Conservation (phyloP, 92 coral and sea anemone genomes). For the Phenganax subtilis region DNA sequence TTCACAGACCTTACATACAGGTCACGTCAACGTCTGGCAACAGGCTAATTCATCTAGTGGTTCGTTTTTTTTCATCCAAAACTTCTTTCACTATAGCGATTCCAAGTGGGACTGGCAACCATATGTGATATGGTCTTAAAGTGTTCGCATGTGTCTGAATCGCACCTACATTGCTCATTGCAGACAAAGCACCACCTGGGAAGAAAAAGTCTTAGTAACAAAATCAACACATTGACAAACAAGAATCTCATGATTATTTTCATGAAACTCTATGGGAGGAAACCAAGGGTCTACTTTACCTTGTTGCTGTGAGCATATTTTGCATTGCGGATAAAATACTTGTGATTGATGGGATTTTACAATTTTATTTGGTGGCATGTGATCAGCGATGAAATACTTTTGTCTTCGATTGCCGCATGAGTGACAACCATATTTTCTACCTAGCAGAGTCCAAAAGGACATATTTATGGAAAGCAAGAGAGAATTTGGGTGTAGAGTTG, state of each 20-base stretch:
- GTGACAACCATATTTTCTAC: conserved; percentile 85
- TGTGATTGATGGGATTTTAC: conserved; percentile 67
- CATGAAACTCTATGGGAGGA: neutral
- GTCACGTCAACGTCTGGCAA: no score
- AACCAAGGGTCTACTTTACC: conserved; percentile 38
- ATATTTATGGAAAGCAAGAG: neutral
- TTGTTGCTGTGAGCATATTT: conserved; percentile 72
- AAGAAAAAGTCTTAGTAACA: neutral
- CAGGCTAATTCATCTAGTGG: neutral
- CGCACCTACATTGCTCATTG: conserved; percentile 41
- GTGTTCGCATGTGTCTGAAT: conserved; percentile 80
- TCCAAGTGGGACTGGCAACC: conserved; percentile 76
- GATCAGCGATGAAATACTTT: conserved; percentile 78
- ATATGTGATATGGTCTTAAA: conserved; percentile 68
- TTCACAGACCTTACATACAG: no score
- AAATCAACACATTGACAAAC: neutral
- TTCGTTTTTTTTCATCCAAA: neutral
- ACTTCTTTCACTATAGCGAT: conserved; percentile 11
- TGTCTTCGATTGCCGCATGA: conserved; percentile 77
- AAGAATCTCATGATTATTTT: neutral
- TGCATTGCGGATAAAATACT: conserved; percentile 86
- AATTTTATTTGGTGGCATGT: conserved; percentile 89
- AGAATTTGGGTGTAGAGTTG: neutral
- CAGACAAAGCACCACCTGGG: conserved; percentile 68
- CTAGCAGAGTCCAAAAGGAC: conserved; percentile 32